Evolutionary conservation across 2,888 invertebrate genomes (phyloP), one percentile per base, ranked within the genome.

Genomic region (Mayetiola destructor): DNA sequence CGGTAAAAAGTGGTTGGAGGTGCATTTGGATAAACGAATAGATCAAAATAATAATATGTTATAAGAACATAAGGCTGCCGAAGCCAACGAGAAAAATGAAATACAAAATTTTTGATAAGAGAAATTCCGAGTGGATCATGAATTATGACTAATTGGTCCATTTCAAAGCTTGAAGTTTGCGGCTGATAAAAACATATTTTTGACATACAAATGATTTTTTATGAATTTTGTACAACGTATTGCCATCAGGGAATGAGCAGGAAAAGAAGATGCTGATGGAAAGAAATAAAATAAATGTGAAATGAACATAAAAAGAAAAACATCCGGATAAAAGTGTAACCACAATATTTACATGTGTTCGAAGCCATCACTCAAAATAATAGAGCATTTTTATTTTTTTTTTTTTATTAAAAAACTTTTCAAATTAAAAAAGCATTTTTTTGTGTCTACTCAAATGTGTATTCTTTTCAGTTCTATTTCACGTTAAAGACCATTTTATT

Each of bases 361-460:
- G 10, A n/a, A n/a, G n/a, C n/a, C 23, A 23, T 12, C 42, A 4
- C 3, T 27, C 18, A 6, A 27, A 27, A 27, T 14, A n/a, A n/a
- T n/a, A n/a, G n/a, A n/a, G n/a, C n/a, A n/a, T n/a, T n/a, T n/a
- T n/a, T n/a, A 48, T 40, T 21, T 21, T 23, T 48, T 27, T 48
- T 23, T 42, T 48, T 48, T 48, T 48, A 48, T 48, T 48, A 48
- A 48, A 48, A 48, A 48, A 48, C 27, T 48, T 48, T 48, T 48
- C 48, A 48, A 48, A 48, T 48, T 48, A 48, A 48, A n/a, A 48
- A 48, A 23, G 48, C 48, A 48, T 48, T 48, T 48, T 48, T 39
- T 48, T n/a, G 27, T 27, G 5, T 48, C n/a, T 23, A 12, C 8
- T 42, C 18, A 39, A 20, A 9, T 12, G 3, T 20, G 20, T 20